phyloP scores from a whole-genome alignment of 2,113 vertebrate species.

The Balaeniceps rex region DNA sequence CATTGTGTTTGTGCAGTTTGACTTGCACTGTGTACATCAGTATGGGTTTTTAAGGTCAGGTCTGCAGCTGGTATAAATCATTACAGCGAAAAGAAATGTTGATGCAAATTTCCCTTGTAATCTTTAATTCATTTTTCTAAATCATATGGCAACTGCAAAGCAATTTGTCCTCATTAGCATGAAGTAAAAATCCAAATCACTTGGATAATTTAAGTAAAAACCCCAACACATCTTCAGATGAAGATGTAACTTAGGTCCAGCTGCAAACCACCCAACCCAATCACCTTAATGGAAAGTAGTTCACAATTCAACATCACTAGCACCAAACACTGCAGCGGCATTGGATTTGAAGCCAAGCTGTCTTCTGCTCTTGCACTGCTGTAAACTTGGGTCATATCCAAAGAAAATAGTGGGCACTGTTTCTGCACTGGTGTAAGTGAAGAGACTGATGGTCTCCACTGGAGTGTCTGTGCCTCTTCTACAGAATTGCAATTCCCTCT shows the following conservation, averaged over 20 bases:
- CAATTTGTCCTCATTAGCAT: not conserved
- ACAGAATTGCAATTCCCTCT: not conserved
- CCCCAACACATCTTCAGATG: not conserved
- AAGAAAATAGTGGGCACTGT: not conserved
- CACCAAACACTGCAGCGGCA: not conserved
- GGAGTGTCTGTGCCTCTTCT: not conserved
- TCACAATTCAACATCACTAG: not conserved
- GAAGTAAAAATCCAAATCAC: not conserved
- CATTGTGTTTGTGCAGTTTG: not conserved
- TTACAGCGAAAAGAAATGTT: not conserved
- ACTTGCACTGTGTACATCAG: not conserved
- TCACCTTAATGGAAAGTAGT: not conserved
- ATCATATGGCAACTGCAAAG: not conserved
- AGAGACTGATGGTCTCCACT: not conserved
- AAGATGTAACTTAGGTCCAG: not conserved
- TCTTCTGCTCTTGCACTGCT: not conserved
- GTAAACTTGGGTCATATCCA: not conserved
- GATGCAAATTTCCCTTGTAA: not conserved
- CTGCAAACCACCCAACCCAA: not conserved
- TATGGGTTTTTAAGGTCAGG: not conserved
- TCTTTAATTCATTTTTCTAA: not conserved
- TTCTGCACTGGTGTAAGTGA: not conserved
- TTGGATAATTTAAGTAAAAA: not conserved
- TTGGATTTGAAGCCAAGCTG: not conserved
- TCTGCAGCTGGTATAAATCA: not conserved